phyloP scores from a whole-genome alignment of 2,888 invertebrate genomes.

The Polyploca ridens region DNA sequence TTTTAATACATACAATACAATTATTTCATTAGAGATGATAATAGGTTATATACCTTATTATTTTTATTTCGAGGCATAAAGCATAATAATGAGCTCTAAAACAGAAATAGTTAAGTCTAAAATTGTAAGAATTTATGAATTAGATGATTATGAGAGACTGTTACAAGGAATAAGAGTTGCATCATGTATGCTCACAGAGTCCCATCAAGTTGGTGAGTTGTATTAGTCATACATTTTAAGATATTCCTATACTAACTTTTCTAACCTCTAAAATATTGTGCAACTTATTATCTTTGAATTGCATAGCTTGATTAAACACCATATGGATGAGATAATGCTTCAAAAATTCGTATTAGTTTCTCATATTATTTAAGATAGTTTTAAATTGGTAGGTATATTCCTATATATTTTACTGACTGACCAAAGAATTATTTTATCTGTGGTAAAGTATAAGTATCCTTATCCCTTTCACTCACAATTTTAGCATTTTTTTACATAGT shows the following conservation, averaged over 20 bases:
- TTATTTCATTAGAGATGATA: too few species aligned
- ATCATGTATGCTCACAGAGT: constrained; percentile 84
- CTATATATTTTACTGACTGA: too few species aligned
- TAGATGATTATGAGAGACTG: constrained; percentile 78
- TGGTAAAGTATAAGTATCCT: too few species aligned
- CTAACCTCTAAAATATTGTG: constrained; percentile 5
- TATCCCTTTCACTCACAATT: too few species aligned
- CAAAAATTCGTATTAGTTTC: neutral
- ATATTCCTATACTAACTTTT: neutral
- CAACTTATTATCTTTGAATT: neutral
- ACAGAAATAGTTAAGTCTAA: constrained; percentile 60
- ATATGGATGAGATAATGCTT: neutral
- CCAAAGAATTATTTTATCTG: too few species aligned
- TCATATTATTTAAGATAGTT: neutral
- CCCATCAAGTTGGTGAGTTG: constrained; percentile 75
- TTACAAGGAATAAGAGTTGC: constrained; percentile 83
- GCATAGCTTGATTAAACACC: neutral
- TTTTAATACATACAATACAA: too few species aligned
- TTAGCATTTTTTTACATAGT: too few species aligned
- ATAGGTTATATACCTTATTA: too few species aligned
- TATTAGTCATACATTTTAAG: neutral
- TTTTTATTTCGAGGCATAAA: too few species aligned
- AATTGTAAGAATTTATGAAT: constrained; percentile 78
- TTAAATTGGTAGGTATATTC: too few species aligned
- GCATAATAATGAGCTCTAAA: constrained; percentile 58